Evolutionary conservation across 2,797 vertebrate genomes (phyloP), one percentile per base, ranked within the genome.

Genomic region (Phylloscopus collybita): DNA sequence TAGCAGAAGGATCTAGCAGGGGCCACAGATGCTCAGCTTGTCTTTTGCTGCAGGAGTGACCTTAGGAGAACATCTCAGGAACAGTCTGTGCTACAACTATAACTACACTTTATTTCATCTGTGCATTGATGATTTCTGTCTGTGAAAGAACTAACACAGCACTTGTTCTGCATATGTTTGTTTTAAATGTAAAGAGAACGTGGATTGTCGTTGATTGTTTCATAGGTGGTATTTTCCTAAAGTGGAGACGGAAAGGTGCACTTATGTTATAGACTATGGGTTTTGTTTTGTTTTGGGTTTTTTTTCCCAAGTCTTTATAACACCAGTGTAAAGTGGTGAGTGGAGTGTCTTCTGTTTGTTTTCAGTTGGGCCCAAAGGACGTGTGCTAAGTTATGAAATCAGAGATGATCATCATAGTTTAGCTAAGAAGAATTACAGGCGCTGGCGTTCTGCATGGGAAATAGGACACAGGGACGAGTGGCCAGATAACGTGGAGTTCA

Each of bases 401-500:
- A 98, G 99, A 81, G 96, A 98, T 23, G 99, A 99, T 92, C 99
- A 99, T 94, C 97, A 98, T 73, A 96, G 20, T 83, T 97, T 98
- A 95, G 98, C 99, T 3, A 97, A 98, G 93, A 96, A 95, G 60
- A 99, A 99, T 97, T 99, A 98, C 95, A 87, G 96, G 32, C 97
- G 88, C 30, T 99, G 99, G 99, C 90, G 98, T 89, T 86, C 96
- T 13, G 97, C 98, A 0, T 99, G 99, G 99, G 86, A 94, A 67
- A 92, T 98, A 82, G 97, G 98, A 17, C 98, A 97, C 47, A 91
- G 50, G 19, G 96, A 98, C 27, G 94, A 98, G 54, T 99, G 99
- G 99, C 99, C 99, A 16, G 98, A 99, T 94, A 99, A 99, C 0
- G 98, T 99, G 87, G 94, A 97, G 53, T 99, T 99, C 92, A 96